Percentiles rank a stretch among this genome's conserved stretches.
Evolutionary conservation across 2,113 vertebrate species (phyloP).

Genomic region (Xyrauchen texanus): DNA sequence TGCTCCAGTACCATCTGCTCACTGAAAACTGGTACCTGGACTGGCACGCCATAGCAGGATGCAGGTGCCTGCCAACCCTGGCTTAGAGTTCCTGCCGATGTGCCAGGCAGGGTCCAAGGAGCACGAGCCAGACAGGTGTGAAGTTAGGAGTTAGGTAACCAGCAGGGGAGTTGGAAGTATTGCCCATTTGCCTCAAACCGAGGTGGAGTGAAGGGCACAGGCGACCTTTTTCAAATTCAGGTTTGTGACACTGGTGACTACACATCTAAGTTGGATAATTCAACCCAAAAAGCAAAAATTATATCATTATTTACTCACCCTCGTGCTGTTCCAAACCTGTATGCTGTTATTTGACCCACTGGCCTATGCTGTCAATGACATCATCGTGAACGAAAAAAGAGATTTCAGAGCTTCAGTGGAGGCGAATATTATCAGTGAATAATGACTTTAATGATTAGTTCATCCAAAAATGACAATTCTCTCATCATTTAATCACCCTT

Average conservation of each 20-base stretch:
- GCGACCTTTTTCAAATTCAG: neutral
- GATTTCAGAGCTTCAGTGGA: too few relatives aligned
- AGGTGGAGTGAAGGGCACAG: slow-evolving; percentile 37
- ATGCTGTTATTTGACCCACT: too few relatives aligned
- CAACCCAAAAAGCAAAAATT: too few relatives aligned
- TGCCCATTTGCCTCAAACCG: slow-evolving; percentile 19
- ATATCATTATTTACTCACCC: too few relatives aligned
- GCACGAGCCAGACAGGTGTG: slow-evolving; percentile 49
- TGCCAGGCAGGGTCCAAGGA: slow-evolving; percentile 44
- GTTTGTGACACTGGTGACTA: neutral
- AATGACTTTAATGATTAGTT: too few relatives aligned
- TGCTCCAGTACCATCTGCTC: slow-evolving; percentile 46
- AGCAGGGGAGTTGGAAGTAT: slow-evolving; percentile 28
- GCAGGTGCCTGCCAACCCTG: slow-evolving; percentile 34
- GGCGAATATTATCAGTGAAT: too few relatives aligned
- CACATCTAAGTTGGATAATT: neutral
- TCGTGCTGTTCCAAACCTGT: too few relatives aligned
- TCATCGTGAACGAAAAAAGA: too few relatives aligned
- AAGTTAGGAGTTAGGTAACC: slow-evolving; percentile 45
- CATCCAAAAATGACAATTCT: too few relatives aligned
- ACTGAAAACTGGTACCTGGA: slow-evolving; percentile 43
- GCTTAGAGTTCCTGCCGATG: slow-evolving; percentile 29
- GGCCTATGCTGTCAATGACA: too few relatives aligned
- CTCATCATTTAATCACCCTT: too few relatives aligned
- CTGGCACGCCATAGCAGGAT: slow-evolving; percentile 37